phyloP scores from a whole-genome alignment of 2,113 vertebrate species.

The Pseudonaja textilis region DNA sequence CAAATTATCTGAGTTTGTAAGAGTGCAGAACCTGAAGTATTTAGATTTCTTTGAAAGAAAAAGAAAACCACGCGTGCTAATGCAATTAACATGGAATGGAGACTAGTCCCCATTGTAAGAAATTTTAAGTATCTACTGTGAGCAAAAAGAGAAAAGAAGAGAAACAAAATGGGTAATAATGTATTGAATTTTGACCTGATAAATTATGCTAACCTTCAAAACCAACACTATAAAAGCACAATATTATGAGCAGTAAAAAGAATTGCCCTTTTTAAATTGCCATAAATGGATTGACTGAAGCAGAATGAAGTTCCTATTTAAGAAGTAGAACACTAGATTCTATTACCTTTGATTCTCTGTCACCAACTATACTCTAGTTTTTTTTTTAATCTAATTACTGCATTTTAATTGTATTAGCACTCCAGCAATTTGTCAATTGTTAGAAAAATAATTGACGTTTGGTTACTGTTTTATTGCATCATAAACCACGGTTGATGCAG shows the following conservation, averaged over 20 bases:
- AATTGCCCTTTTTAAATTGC: constrained; percentile 80
- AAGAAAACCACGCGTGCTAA: background rate
- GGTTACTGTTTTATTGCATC: constrained; percentile 64
- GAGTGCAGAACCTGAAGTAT: background rate
- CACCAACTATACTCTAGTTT: constrained; percentile 77
- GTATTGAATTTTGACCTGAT: constrained; percentile 70
- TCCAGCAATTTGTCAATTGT: constrained; percentile 75
- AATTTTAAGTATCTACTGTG: constrained; percentile 39
- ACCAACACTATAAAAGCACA: constrained; percentile 66
- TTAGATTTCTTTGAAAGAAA: background rate
- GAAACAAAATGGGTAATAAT: constrained; percentile 61
- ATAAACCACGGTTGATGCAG: too few relatives aligned
- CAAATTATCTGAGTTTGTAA: background rate
- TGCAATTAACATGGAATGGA: constrained; percentile 1
- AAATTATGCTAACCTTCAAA: constrained; percentile 75
- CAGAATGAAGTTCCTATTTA: constrained; percentile 81
- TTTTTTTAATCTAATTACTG: constrained; percentile 74
- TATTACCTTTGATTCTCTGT: constrained; percentile 79
- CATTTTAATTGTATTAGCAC: constrained; percentile 77
- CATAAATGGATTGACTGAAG: constrained; percentile 78
- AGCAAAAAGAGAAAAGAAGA: constrained; percentile 54
- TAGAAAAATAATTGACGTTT: constrained; percentile 80
- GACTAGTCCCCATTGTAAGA: background rate
- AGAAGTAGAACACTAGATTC: constrained; percentile 78
- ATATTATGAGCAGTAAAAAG: constrained; percentile 80